phyloP scores from a whole-genome alignment of 2,113 vertebrate genomes.

The Smithornis capensis region DNA sequence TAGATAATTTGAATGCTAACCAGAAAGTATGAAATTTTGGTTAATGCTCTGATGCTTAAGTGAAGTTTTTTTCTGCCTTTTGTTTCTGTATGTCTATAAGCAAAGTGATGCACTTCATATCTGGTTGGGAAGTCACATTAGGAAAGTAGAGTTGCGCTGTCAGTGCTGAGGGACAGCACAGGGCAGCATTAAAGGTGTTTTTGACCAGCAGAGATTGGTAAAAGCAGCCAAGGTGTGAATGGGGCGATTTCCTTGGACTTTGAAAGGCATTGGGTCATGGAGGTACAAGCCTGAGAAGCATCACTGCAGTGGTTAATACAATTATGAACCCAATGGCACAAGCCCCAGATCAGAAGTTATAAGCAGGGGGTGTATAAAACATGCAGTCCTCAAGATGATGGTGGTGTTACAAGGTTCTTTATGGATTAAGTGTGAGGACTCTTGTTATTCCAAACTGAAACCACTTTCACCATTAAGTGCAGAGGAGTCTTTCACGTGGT shows the following conservation, averaged over 20 bases:
- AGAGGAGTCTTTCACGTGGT: accelerated
- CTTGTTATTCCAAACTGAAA: neutral
- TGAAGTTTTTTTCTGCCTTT: accelerated
- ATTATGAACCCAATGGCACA: neutral
- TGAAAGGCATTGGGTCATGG: accelerated
- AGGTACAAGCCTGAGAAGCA: neutral
- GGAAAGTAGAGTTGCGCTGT: neutral
- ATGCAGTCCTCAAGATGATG: too few relatives aligned
- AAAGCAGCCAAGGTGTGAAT: neutral
- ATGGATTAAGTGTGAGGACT: neutral
- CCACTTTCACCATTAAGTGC: neutral
- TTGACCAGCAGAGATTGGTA: neutral
- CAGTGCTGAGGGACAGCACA: neutral
- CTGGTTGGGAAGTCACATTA: neutral
- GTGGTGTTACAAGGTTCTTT: neutral
- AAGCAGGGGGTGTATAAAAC: neutral
- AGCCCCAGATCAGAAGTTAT: neutral
- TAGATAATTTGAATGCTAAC: neutral
- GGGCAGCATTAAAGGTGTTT: neutral
- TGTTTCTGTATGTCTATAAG: neutral
- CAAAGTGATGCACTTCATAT: neutral
- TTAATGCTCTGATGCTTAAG: neutral
- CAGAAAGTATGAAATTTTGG: neutral
- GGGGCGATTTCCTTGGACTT: neutral
- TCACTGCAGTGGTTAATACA: neutral